Conservation (phyloP, 2,888 invertebrate genomes). For the Dermolepida albohirtum region DNA sequence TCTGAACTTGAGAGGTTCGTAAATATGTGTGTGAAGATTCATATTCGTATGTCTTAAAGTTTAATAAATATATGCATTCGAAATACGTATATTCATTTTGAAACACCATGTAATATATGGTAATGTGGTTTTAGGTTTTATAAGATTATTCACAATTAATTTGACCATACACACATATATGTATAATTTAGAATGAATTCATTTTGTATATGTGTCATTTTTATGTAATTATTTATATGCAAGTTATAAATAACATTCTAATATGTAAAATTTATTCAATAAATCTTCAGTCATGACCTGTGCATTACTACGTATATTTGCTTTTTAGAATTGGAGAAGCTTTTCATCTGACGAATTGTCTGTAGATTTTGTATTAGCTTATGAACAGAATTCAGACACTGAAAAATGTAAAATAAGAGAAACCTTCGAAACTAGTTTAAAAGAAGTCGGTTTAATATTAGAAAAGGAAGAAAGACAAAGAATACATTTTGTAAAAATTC, state of each 20-base stretch:
- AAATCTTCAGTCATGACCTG: neutral
- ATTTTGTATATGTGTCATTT: neutral
- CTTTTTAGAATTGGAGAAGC: constrained; percentile 67
- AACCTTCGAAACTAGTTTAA: constrained; percentile 73
- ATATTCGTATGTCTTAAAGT: too few relatives aligned
- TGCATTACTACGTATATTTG: constrained; percentile 7
- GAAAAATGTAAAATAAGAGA: constrained; percentile 65
- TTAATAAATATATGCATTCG: too few relatives aligned
- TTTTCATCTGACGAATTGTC: constrained; percentile 68
- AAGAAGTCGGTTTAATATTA: constrained; percentile 71
- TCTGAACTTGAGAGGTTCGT: too few relatives aligned
- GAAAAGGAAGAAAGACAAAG: constrained; percentile 74
- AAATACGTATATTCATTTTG: too few relatives aligned
- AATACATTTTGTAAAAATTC: constrained; percentile 78
- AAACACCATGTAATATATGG: too few relatives aligned
- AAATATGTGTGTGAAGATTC: too few relatives aligned
- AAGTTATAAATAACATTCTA: neutral
- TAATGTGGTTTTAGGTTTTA: too few relatives aligned
- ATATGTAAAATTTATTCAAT: neutral
- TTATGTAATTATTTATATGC: neutral
- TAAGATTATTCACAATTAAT: too few relatives aligned
- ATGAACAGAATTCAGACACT: constrained; percentile 59
- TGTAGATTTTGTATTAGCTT: constrained; percentile 76
- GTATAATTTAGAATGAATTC: too few relatives aligned
- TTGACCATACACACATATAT: too few relatives aligned